Evolutionary conservation across 2,113 vertebrate genomes (phyloP), one percentile per base, ranked within the genome.

Genomic region (Myxocyprinus asiaticus): DNA sequence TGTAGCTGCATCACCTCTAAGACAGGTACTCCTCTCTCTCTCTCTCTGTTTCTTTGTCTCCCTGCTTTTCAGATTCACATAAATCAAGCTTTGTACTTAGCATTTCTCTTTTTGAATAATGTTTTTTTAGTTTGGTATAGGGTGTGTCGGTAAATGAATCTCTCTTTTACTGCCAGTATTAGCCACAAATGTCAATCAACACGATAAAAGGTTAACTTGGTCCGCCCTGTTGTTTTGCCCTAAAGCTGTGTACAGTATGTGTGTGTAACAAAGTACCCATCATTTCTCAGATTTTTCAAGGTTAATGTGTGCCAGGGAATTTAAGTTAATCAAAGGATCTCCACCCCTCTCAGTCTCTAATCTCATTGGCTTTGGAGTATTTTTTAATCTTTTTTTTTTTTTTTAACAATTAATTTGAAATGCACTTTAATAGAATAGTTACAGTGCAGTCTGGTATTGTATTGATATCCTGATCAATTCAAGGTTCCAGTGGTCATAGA

Each of bases 1-100:
- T 82, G 79, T 93, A 53, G 88, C 91, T 82, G 88, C 91, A 43
- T 93, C 93, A 33, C 88, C 91, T 73, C 65, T 92, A 63, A 87
- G 89, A 81, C 90, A 94, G 92, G 92, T 94, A 92, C 1, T 33
- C 22, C 22, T 33, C 22, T 6, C 7, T 22, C 2, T 7, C 22
- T 9, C 48, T 0, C 8, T 33, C 14, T 64, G 53, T 67, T 6
- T 22, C 53, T 44, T 33, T 55, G 4, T 58, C 22, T 33, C 7
- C 0, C 6, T 53, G 0, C 1, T 10, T 48, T 22, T n/a, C 12
- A 10, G 1, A 56, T 56, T 56, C 6, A n/a, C 5, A 56, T 56
- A n/a, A 56, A 56, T 2, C 1, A 5, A 56, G 14, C n/a, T 56
- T 14, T n/a, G 55, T 7, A 62, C 17, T 33, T 48, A 22, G 9